Conservation (phyloP, 2,113 vertebrate species). For the Thamnaconus septentrionalis region DNA sequence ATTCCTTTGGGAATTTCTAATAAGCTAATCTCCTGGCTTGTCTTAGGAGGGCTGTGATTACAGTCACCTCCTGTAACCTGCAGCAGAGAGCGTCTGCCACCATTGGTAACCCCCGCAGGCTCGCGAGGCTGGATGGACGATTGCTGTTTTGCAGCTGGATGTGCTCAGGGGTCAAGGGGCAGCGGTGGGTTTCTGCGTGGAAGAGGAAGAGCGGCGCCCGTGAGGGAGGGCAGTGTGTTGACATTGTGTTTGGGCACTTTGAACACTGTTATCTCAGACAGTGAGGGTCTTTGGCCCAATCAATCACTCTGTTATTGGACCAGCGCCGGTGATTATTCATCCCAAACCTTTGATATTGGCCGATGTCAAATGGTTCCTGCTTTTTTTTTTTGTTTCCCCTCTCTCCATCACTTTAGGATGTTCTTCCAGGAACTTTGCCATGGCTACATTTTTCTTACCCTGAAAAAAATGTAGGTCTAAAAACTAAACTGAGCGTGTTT, state of each 20-base stretch:
- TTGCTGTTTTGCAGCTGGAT: constrained; percentile 64
- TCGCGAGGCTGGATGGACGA: constrained; percentile 41
- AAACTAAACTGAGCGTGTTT: constrained; percentile 24
- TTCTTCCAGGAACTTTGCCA: constrained; percentile 29
- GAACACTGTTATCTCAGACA: constrained; percentile 76
- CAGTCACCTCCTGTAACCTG: constrained; percentile 47
- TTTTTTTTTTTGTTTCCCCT: constrained; percentile 18
- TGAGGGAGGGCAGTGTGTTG: constrained; percentile 63
- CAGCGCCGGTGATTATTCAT: constrained; percentile 67
- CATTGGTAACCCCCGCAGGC: constrained; percentile 40
- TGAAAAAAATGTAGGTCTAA: background rate
- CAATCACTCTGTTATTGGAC: constrained; percentile 73
- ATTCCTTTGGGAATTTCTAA: constrained; percentile 33
- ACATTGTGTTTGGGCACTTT: constrained; percentile 68
- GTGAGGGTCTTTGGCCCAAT: constrained; percentile 55
- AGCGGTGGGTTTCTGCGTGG: constrained; percentile 49
- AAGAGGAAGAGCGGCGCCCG: constrained; percentile 46
- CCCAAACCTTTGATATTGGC: constrained; percentile 60
- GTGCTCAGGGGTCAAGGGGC: constrained; percentile 57
- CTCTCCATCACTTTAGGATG: constrained; percentile 13
- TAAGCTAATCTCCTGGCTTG: constrained; percentile 21
- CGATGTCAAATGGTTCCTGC: constrained; percentile 36
- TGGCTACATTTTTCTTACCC: no score
- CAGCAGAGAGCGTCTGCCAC: constrained; percentile 39
- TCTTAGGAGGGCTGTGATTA: constrained; percentile 33